Evolutionary conservation across 2,888 invertebrate species (phyloP).

Genomic region (Anoplius nigerrimus): DNA sequence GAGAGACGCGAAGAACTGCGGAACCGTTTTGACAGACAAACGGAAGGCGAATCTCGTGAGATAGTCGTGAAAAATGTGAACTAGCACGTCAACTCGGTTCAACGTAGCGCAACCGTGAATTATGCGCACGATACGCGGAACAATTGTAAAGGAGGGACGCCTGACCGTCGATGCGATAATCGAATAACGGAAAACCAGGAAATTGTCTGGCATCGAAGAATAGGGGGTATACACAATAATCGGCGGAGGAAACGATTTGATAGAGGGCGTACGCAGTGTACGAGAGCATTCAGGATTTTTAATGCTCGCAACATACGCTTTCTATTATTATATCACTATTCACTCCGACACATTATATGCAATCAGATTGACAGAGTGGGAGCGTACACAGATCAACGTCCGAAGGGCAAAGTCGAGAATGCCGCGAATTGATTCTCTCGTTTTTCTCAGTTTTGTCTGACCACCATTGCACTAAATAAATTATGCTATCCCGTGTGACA

Average conservation of each 20-base stretch:
- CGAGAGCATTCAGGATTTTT: slow-evolving; percentile 65
- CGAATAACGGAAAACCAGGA: no score
- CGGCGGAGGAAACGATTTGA: slow-evolving; percentile 34
- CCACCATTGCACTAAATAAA: slow-evolving; percentile 21
- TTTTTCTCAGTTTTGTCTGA: slow-evolving; percentile 30
- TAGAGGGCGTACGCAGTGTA: slow-evolving; percentile 67
- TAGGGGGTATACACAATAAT: not conserved
- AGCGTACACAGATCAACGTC: slow-evolving; percentile 41
- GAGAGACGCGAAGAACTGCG: no score
- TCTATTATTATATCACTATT: slow-evolving; percentile 57
- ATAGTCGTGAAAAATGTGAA: no score
- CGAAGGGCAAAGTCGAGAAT: slow-evolving; percentile 36
- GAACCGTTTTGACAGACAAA: no score
- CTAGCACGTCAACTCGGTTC: no score
- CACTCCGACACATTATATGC: slow-evolving; percentile 41
- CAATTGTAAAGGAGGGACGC: no score
- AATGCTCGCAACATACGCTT: slow-evolving; percentile 55
- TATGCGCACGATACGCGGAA: no score
- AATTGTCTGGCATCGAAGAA: not conserved
- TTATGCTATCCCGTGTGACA: slow-evolving; percentile 19
- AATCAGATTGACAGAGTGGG: slow-evolving; percentile 51
- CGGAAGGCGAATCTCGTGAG: no score
- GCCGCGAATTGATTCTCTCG: slow-evolving; percentile 34
- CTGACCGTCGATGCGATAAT: no score
- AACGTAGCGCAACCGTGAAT: no score